Base-by-base conservation (phyloP, 2,113 vertebrate species). In the Rhinolophus sinicus region DNA sequence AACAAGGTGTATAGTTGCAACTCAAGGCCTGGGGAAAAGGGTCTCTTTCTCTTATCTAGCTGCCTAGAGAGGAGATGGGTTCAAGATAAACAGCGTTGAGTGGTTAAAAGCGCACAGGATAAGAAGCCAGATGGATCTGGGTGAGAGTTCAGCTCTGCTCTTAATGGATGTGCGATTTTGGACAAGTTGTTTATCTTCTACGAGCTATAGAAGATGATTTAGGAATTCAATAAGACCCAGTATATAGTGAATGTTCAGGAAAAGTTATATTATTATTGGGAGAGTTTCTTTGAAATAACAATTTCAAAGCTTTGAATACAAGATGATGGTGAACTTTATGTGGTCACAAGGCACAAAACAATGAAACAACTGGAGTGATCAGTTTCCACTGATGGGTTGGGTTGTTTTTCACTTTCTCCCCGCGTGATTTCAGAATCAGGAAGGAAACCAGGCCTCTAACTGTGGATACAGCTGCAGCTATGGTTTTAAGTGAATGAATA, bases 251-350 rank as follows among this genome's bases (percentile, higher is more conserved):
- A 19, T 47, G 3, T 64, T 73, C 0, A 11, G 50, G 47, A 84
- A 96, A 88, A 11, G 15, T 50, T 86, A 62, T 87, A 38, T 35
- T 60, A 92, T 44, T 62, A 76, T 56, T 72, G n/a, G 69, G 38
- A 70, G 24, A 24, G n/a, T 52, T 85, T 93, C 80, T 93, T 92
- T 93, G 28, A 38, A 88, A 84, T 78, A 82, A 77, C 54, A 62
- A 30, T 73, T 38, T 87, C 50, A 94, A 80, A 93, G 65, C 47
- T 83, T 69, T 93, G 65, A 84, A 75, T 56, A 70, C 3, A 81
- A 88, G 40, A 84, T 40, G 22, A 47, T 56, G 76, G 62, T 67
- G n/a, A 24, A 73, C n/a, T 38, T 90, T 72, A 15, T 18, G 13
- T 78, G 8, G 54, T 65, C 33, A 26, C 47, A 18, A 92, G 56